A percentile compares a stretch with the other conserved stretches of the same genome.
phyloP scores from a whole-genome alignment of 2,888 invertebrate species.

The Neoascia interrupta region DNA sequence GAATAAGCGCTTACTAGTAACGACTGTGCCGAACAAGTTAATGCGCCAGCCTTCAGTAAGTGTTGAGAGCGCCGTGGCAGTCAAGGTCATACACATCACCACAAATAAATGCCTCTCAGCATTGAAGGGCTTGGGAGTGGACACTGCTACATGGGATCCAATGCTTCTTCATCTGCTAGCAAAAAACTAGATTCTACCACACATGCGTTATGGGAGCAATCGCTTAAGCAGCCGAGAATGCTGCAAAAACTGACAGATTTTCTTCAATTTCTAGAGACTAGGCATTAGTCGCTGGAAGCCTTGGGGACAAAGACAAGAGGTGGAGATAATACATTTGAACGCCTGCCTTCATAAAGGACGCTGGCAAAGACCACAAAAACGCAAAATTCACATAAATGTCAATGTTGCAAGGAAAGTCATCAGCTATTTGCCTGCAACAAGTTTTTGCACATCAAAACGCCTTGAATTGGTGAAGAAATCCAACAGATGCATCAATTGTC shows the following conservation, averaged over 20 bases:
- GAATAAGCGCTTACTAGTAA: background rate
- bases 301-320: background rate
- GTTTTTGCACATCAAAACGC: too few relatives aligned
- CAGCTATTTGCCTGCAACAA: too few relatives aligned
- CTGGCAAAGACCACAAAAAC: too few relatives aligned
- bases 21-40: background rate
- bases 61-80: background rate
- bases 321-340: too few relatives aligned
- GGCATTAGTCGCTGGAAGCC: too few relatives aligned
- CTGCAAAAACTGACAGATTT: background rate
- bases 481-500: conserved; percentile 4
- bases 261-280: too few relatives aligned
- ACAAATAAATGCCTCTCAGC: background rate
- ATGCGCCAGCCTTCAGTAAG: background rate
- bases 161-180: too few relatives aligned
- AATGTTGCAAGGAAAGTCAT: too few relatives aligned
- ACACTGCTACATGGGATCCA: background rate
- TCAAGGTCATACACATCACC: background rate
- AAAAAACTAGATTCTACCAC: too few relatives aligned
- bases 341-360: too few relatives aligned
- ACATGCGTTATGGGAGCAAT: conserved; percentile 9
- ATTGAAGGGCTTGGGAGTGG: background rate
- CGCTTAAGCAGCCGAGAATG: background rate
- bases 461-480: background rate
- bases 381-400: too few relatives aligned